Evolutionary conservation across 2,113 vertebrate species (phyloP).

Genomic region (Esox niger): DNA sequence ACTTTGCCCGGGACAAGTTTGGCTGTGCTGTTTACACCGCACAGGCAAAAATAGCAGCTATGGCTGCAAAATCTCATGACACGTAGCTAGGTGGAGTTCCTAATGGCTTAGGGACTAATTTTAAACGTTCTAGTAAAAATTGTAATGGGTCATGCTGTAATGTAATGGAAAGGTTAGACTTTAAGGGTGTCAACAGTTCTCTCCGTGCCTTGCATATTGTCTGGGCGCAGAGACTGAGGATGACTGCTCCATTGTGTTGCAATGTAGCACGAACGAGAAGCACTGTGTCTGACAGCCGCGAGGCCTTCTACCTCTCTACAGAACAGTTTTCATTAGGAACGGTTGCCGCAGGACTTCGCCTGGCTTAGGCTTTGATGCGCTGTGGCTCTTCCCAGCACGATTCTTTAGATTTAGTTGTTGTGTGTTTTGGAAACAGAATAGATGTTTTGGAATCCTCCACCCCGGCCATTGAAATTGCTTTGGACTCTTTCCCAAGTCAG

Average conservation of each 20-base stretch:
- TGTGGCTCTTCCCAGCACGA: slow-evolving; percentile 49
- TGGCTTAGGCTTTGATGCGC: slow-evolving; percentile 61
- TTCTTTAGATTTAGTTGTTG: slow-evolving; percentile 62
- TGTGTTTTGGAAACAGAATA: slow-evolving; percentile 70
- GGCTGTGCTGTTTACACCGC: slow-evolving; percentile 10
- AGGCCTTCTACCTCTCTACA: slow-evolving; percentile 59
- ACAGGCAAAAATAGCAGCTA: slow-evolving; percentile 23
- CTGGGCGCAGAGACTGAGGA: slow-evolving; percentile 60
- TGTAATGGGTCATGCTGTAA: slow-evolving; percentile 64
- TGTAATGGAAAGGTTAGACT: slow-evolving; percentile 77
- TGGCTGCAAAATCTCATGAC: slow-evolving; percentile 58
- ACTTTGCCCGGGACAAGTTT: slow-evolving; percentile 5
- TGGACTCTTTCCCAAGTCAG: slow-evolving; percentile 64
- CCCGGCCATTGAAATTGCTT: slow-evolving; percentile 68
- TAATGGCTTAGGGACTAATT: slow-evolving; percentile 61
- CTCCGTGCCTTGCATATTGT: slow-evolving; percentile 54
- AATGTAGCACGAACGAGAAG: background rate
- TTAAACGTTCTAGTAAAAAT: slow-evolving; percentile 62
- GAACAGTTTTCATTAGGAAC: slow-evolving; percentile 72
- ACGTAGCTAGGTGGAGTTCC: slow-evolving; percentile 65
- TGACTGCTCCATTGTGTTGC: slow-evolving; percentile 73
- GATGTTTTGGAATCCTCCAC: slow-evolving; percentile 63
- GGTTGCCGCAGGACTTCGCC: slow-evolving; percentile 63
- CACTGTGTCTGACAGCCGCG: slow-evolving; percentile 59
- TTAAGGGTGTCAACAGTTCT: slow-evolving; percentile 77